phyloP scores from a whole-genome alignment of 1,140 invertebrate genomes.

The Drosophila lini region DNA sequence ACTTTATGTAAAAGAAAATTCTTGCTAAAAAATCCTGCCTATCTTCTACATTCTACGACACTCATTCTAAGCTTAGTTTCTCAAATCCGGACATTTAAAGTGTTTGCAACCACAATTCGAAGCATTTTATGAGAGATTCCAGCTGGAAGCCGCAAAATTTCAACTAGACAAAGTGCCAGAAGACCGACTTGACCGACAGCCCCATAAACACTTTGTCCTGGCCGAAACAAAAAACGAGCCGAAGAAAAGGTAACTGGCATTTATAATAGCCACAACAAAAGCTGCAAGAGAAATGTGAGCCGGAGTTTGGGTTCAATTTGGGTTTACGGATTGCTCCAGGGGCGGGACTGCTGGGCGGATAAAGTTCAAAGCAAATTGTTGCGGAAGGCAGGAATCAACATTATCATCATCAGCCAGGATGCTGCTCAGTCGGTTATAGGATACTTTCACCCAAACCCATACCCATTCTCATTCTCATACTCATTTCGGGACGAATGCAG shows the following conservation, averaged over 20 bases:
- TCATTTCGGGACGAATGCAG: constrained; percentile 61
- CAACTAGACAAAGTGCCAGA: constrained; percentile 43
- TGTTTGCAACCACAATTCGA: constrained; percentile 26
- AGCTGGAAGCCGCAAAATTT: constrained; percentile 29
- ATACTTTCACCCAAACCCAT: constrained; percentile 36
- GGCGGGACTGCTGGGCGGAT: constrained; percentile 4
- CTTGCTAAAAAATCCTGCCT: neutral
- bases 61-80: neutral
- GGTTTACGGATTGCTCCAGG: constrained; percentile 4
- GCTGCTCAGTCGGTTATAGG: constrained; percentile 62
- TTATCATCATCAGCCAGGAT: constrained; percentile 75
- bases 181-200: constrained; percentile 38
- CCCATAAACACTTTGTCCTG: constrained; percentile 51
- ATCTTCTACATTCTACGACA: neutral
- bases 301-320: constrained; percentile 24
- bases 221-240: constrained; percentile 23
- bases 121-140: constrained; percentile 6
- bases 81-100: constrained; percentile 5
- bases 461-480: constrained; percentile 34
- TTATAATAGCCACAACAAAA: constrained; percentile 60
- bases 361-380: constrained; percentile 81
- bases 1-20: neutral
- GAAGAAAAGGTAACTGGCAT: constrained; percentile 54
- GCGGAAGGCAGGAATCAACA: constrained; percentile 82
- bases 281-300: constrained; percentile 15